phyloP scores from a whole-genome alignment of 2,888 invertebrate species.

The Tenthredo notha region DNA sequence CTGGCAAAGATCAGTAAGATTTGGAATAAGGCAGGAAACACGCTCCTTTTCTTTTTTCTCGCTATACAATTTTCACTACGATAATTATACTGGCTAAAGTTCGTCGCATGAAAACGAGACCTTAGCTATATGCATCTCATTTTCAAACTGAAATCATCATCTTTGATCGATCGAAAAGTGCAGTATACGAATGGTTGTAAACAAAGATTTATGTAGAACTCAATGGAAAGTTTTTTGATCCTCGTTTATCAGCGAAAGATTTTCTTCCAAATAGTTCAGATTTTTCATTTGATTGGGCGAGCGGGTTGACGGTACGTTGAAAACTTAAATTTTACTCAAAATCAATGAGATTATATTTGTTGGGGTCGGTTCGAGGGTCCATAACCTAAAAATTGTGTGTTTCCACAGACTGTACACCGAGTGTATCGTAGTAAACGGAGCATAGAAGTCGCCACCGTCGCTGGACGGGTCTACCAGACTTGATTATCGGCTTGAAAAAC shows the following conservation, averaged over 20 bases:
- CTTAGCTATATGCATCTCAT: not conserved
- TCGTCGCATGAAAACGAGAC: constrained; percentile 10
- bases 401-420: constrained; percentile 11
- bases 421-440: not conserved
- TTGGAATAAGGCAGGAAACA: not conserved
- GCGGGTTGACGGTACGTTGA: not conserved
- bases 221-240: not conserved
- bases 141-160: not conserved
- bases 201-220: not conserved
- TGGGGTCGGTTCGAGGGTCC: not conserved
- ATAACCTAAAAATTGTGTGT: constrained; percentile 41
- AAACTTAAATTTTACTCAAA: not conserved
- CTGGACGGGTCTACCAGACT: not conserved
- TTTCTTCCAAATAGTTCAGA: not conserved
- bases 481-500: constrained; percentile 19
- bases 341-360: not conserved
- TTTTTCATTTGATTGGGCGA: not conserved
- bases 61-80: not conserved
- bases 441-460: constrained; percentile 48
- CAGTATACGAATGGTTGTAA: not conserved
- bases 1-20: constrained; percentile 10
- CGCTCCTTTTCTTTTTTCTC: not conserved
- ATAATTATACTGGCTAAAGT: not conserved
- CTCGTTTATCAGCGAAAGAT: not conserved
- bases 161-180: not conserved